Base-by-base conservation (phyloP, 1,140 invertebrate species). In the Metopolophium dirhodum region DNA sequence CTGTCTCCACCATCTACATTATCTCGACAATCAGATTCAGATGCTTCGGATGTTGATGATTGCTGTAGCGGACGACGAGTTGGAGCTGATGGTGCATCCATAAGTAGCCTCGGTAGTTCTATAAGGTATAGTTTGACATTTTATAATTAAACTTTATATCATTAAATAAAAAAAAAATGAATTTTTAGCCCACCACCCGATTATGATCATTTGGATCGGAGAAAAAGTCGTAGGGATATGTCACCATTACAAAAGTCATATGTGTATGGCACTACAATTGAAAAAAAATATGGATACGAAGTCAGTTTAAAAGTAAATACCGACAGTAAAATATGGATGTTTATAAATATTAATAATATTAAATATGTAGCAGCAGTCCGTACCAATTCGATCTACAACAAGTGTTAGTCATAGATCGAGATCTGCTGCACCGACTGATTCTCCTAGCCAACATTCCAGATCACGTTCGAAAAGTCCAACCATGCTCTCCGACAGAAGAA, bases 1-100 rank as follows among this genome's bases (percentile, higher is more conserved):
- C 96, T 99, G 93, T 99, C 98, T 94, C 98, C 98, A 77, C 98
- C 98, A 26, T 94, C 97, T 94, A 97, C 97, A 11, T 97, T 97
- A 93, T 98, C 98, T 93, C 96, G 98, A 94, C 96, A 98, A 94
- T 99, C 98, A 94, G 98, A 99, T 95, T 98, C 98, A 49, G 98
- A 99, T 95, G 97, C 97, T 94, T 99, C 98, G 94, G 98, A 99
- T 95, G 95, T 95, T 96, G 95, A 97, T 95, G 95, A 96, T 94
- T 95, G 95, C 94, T 93, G 91, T 93, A 95, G 97, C 94, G 95
- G 96, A 95, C 95, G 96, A 94, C 95, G 96, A 94, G 96, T 96
- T 35, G 91, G 91, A 30, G 96, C 96, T 94, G 97, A 97, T 95
- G 97, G 97, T 90, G 97, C 97, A 91, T 98, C 97, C 95, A 96